Percentiles rank a stretch among this genome's conserved stretches.
phyloP scores from a whole-genome alignment of 2,797 vertebrate genomes.

The Acrocephalus scirpaceus region DNA sequence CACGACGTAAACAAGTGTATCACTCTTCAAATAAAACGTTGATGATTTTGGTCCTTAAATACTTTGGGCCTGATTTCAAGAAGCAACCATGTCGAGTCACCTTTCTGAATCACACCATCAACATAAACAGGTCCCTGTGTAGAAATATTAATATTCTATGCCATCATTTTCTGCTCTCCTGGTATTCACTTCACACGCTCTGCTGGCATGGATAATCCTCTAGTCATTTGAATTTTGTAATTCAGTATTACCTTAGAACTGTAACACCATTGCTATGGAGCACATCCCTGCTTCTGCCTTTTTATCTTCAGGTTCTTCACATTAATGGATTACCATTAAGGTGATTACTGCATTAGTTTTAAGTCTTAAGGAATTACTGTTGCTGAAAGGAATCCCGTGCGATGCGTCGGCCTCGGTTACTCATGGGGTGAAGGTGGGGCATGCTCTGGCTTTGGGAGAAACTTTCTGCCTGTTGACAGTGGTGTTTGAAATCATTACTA shows the following conservation, averaged over 20 bases:
- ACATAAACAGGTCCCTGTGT: background rate
- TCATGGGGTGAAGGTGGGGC: background rate
- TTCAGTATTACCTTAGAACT: background rate
- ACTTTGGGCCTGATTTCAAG: slow-evolving; percentile 54
- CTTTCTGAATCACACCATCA: background rate
- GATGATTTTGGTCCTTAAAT: slow-evolving; percentile 35
- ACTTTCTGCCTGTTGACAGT: background rate
- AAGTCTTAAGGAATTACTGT: slow-evolving; percentile 50
- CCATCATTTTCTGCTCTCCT: slow-evolving; percentile 27
- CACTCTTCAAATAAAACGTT: slow-evolving; percentile 50
- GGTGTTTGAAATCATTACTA: background rate
- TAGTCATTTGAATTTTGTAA: background rate
- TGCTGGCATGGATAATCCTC: background rate
- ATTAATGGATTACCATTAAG: slow-evolving; percentile 34
- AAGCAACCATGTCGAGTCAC: background rate
- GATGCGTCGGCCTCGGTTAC: background rate
- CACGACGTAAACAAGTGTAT: background rate
- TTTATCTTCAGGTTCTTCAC: slow-evolving; percentile 21
- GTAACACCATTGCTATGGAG: background rate
- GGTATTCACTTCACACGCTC: background rate
- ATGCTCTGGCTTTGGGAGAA: background rate
- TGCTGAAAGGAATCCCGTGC: background rate
- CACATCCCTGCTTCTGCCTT: slow-evolving; percentile 4
- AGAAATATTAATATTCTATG: background rate
- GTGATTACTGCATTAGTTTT: slow-evolving; percentile 40